Evolutionary conservation across 2,797 vertebrate genomes (phyloP), one percentile per base, ranked within the genome.

Genomic region (Myotis pilosus): DNA sequence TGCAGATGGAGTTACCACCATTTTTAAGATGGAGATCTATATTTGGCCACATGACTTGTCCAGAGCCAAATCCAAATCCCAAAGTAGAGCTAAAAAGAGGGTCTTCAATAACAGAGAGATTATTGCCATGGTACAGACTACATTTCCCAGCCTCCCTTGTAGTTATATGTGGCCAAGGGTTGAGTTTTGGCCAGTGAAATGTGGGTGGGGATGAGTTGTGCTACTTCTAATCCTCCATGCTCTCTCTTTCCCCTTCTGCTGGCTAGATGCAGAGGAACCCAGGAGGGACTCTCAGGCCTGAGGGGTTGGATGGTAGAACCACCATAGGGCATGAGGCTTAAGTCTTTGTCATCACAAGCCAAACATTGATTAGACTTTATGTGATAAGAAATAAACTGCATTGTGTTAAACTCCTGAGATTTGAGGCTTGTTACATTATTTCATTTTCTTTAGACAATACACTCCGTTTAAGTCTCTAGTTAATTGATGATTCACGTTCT

Each of bases 21-120:
- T 30, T 89, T 92, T 95, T 49, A 89, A 97, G 38, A 94, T 82
- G 74, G 80, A 97, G 51, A 76, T 30, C 38, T 69, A 23, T 79
- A 79, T 94, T 89, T 94, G 55, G 38, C 78, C 71, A 75, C 2
- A 8, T 57, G 53, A 76, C 33, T 84, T 87, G 60, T 84, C 53
- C 66, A 93, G 68, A 87, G 71, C 75, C 76, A 94, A 84, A 90
- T 51, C 53, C 76, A 82, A 95, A 72, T 94, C 57, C 53, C 44
- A 87, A 80, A 83, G 66, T 15, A 82, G 80, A 94, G 60, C 36
- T 75, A 30, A 33, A 20, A 72, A n/a, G 0, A 66, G 11, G 57
- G 60, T 93, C 53, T 33, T 90, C 33, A 47, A 36, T 19, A 8
- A 49, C 55, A 57, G 38, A 89, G 30, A 47, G 38, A 72, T 20